These are phyloP conservation scores for Pangasius larnaudii DNA, from an alignment of 2,797 vertebrate species.

Conservation along the genomic window DNA sequence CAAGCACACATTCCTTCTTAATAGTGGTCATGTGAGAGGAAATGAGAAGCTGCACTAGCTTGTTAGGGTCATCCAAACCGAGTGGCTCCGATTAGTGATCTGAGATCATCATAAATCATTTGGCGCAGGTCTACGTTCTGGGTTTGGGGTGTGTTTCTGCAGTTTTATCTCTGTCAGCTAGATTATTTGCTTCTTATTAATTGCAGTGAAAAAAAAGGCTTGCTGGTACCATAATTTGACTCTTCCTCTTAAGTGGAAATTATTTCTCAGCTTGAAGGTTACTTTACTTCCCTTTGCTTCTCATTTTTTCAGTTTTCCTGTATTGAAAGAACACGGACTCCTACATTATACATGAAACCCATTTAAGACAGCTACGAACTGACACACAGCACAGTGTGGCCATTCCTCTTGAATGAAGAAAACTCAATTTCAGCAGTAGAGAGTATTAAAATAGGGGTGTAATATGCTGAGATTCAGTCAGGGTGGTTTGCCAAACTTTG, in stretches of 20 bases:
- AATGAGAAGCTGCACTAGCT: slow-evolving; percentile 6
- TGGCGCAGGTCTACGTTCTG: background rate
- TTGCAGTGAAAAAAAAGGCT: slow-evolving; percentile 58
- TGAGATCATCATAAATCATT: slow-evolving; percentile 3
- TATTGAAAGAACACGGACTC: slow-evolving; percentile 40
- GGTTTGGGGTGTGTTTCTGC: slow-evolving; percentile 29
- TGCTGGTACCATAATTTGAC: slow-evolving; percentile 63
- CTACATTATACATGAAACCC: slow-evolving; percentile 38
- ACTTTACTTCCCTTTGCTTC: slow-evolving; percentile 42
- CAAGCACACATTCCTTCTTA: background rate
- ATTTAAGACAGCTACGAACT: slow-evolving; percentile 5
- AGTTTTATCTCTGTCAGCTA: slow-evolving; percentile 60
- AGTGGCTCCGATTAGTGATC: slow-evolving; percentile 1
- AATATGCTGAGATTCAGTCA: background rate
- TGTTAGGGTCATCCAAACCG: background rate
- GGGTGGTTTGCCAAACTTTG: background rate
- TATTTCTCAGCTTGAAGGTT: slow-evolving; percentile 57
- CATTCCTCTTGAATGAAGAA: background rate
- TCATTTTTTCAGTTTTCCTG: slow-evolving; percentile 31
- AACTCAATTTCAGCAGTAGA: too few species aligned
- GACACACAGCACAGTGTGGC: background rate
- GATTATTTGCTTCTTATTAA: slow-evolving; percentile 69
- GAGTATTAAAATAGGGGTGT: background rate
- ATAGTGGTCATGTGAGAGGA: slow-evolving; percentile 5
- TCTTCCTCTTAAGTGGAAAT: slow-evolving; percentile 60